Base-by-base conservation (phyloP, 2,113 vertebrate species). In the Eurypyga helias region DNA sequence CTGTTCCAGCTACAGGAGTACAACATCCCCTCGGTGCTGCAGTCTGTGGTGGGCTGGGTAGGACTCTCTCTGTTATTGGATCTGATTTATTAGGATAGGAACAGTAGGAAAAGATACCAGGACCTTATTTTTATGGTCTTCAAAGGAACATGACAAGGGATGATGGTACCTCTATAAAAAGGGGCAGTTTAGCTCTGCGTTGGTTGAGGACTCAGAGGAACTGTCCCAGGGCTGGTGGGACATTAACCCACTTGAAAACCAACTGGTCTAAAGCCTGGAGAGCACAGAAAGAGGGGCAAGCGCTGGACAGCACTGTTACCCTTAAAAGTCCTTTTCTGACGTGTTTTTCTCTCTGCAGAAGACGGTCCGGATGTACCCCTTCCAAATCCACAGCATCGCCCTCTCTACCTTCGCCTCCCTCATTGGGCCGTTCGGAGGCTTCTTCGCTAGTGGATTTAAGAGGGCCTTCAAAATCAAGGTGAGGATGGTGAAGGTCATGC, bases 391-490 rank as follows among this genome's bases (percentile, higher is more conserved):
- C 98, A 99, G 99, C 98, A 99, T 99, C 1, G 99, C 99, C 3
- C 99, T 99, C 8, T 99, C 99, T 34, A 98, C 98, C 10, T 99
- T 99, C 1, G 99, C 99, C 88, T 99, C 99, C 20, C 99, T 99
- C 84, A 98, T 99, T 5, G 99, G 99, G 11, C 99, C 99, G 0
- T 99, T 99, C 0, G 99, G 99, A 25, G 99, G 99, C 9, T 99
- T 99, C 98, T 99, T 99, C 11, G 99, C 99, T 78, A 99, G 99
- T 13, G 99, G 99, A 58, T 99, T 99, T 87, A 99, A 99, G 93
- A 99, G 99, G 80, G 99, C 99, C 73, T 99, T 99, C 92, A 99
- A 99, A 97, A 99, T 99, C 95, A 99, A 99, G 98, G 99, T 99
- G 98, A 89, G 41, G 48, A 11, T 13, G 26, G 60, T 46, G 31